These are phyloP conservation scores for Ibycter americanus DNA, from an alignment of 2,797 vertebrate genomes.

Conservation along the genomic window DNA sequence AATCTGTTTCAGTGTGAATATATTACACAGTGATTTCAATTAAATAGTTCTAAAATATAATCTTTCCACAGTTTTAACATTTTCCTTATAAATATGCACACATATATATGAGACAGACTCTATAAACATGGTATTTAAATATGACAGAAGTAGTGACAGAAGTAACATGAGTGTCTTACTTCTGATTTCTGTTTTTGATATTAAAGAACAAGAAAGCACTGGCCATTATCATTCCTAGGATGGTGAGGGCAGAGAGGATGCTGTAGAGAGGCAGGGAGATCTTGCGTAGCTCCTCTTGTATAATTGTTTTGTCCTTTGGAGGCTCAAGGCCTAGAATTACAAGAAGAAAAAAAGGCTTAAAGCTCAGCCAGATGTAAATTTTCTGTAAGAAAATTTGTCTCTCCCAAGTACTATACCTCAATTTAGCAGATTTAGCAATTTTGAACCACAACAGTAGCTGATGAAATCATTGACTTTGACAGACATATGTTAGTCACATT, in stretches of 20 bases:
- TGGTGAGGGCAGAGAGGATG: conserved; percentile 95
- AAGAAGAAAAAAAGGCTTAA: neutral
- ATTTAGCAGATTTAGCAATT: neutral
- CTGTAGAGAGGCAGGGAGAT: conserved; percentile 97
- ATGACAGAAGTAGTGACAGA: neutral
- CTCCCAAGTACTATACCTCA: neutral
- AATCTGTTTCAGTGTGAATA: neutral
- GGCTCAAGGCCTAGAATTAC: conserved; percentile 86
- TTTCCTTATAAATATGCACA: neutral
- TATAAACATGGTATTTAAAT: neutral
- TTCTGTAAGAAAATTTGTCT: neutral
- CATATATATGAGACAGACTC: neutral
- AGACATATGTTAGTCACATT: neutral
- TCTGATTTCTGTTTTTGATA: conserved; percentile 99
- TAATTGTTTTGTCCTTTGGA: conserved; percentile 95
- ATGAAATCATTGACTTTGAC: neutral
- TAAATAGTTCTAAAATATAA: neutral
- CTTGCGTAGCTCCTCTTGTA: conserved; percentile 91
- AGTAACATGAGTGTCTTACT: conserved; percentile 76
- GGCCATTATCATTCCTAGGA: conserved; percentile 99
- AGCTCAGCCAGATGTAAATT: neutral
- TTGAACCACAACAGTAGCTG: neutral
- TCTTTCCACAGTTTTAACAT: neutral
- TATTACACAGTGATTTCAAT: neutral
- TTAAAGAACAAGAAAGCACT: conserved; percentile 98